These are phyloP conservation scores for Chionis minor DNA, from an alignment of 2,113 vertebrate species.

Conservation along the genomic window DNA sequence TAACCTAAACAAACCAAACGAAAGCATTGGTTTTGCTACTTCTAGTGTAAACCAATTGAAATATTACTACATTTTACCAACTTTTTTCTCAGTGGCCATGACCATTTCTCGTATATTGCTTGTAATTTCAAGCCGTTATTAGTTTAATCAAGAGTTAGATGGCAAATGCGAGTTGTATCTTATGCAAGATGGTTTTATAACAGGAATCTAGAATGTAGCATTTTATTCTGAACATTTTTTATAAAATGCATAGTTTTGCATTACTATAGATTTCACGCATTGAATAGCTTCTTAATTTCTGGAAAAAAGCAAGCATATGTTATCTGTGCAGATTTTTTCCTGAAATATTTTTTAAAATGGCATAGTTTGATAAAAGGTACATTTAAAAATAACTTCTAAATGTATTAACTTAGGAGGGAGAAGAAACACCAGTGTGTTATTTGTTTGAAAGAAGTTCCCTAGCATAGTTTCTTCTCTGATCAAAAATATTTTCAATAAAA, in stretches of 20 bases:
- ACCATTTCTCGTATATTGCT: neutral
- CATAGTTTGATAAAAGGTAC: neutral
- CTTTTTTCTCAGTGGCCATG: neutral
- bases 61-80: neutral
- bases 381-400: neutral
- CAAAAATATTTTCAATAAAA: neutral
- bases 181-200: neutral
- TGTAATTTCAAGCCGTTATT: neutral
- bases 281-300: neutral
- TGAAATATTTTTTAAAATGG: neutral
- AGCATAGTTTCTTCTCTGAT: neutral
- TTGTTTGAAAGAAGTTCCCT: neutral
- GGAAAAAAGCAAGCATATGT: neutral
- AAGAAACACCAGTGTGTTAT: neutral
- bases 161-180: neutral
- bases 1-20: neutral
- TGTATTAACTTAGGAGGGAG: neutral
- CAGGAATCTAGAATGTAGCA: neutral
- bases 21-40: accelerated
- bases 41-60: neutral
- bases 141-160: neutral
- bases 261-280: neutral
- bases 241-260: neutral
- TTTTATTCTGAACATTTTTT: neutral
- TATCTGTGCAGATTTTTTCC: neutral